Evolutionary conservation across 37 sponge, comb jelly and placozoan species (phyloP), one percentile per base, ranked within the genome.

Genomic region (Ephydatia muelleri): DNA sequence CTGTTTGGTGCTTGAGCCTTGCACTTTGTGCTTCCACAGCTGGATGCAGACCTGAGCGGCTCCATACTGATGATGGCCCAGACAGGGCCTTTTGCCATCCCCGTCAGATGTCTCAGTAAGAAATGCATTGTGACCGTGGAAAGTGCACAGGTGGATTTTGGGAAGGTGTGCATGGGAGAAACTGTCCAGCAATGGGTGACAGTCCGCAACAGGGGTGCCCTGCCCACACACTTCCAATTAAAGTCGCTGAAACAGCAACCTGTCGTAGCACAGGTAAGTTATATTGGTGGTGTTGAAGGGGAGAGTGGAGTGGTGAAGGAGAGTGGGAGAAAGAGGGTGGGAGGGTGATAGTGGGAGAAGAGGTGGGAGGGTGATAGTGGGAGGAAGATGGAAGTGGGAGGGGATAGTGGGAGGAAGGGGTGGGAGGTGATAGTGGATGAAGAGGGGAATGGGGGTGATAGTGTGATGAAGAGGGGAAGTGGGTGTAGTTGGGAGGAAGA

Each of bases 61-160:
- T 70, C 49, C 36, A 85, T 97, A 26, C 67, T 86, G 77, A 70
- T 95, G 75, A 31, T 93, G 32, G 83, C 96, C 22, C 96, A 97
- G 75, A 95, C 98, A 49, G 98, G 98, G 26, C 89, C 96, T 33
- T 95, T 97, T 78, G 72, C 87, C n/a, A 83, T 97, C 21, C 96
- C 94, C 27, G 84, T 97, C 48, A 76, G 80, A 34, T 95, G 95
- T 82, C 43, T 57, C 65, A 89, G 76, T 22, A 95, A 93, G 87
- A 91, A 86, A 47, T 94, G 94, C 57, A 38, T 78, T 28, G 86
- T 87, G 65, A 27, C 30, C 70, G 83, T 38, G 80, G 39, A 75
- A 67, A 37, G 57, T 30, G 65, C 32, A 12, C 27, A 37, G 34
- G 75, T 97, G 35, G 88, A 91, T 76, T 97, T 97, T 89, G 93